phyloP scores from a whole-genome alignment of 2,113 vertebrate genomes.

The Galbula dea region DNA sequence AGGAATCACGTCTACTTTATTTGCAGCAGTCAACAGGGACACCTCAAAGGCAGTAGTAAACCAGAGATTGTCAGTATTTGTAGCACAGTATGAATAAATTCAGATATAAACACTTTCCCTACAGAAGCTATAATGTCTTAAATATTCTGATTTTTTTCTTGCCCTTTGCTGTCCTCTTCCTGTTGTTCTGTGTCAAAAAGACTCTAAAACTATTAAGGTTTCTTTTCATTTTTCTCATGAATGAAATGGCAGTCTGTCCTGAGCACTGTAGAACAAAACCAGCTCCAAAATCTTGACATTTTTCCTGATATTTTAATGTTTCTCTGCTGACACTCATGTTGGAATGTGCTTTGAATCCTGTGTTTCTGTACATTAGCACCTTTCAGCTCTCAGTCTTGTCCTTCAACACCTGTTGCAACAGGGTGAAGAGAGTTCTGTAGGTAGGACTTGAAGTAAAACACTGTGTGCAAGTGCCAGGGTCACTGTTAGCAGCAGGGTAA shows the following conservation, averaged over 20 bases:
- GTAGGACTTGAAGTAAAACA: not conserved
- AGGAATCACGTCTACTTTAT: not conserved
- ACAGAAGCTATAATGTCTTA: not conserved
- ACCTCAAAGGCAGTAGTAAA: not conserved
- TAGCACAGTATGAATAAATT: not conserved
- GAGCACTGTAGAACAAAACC: not conserved
- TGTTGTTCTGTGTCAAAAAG: no score
- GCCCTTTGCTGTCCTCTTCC: not conserved
- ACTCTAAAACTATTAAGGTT: no score
- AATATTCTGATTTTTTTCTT: not conserved
- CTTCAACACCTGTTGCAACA: not conserved
- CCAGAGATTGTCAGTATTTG: not conserved
- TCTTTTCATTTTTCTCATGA: not conserved
- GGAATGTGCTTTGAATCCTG: not conserved
- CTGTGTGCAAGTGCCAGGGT: not conserved
- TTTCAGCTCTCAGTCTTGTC: not conserved
- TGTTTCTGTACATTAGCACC: fast-evolving
- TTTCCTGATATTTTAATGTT: not conserved
- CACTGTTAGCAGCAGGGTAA: not conserved
- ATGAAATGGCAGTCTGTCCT: not conserved
- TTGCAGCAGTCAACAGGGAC: not conserved
- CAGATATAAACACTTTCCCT: not conserved
- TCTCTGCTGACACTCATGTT: not conserved
- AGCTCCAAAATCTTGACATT: not conserved
- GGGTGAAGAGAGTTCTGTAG: not conserved